Percentiles rank a stretch among this genome's conserved stretches.
Evolutionary conservation across 2,888 invertebrate species (phyloP).

Genomic region (Dione juno): DNA sequence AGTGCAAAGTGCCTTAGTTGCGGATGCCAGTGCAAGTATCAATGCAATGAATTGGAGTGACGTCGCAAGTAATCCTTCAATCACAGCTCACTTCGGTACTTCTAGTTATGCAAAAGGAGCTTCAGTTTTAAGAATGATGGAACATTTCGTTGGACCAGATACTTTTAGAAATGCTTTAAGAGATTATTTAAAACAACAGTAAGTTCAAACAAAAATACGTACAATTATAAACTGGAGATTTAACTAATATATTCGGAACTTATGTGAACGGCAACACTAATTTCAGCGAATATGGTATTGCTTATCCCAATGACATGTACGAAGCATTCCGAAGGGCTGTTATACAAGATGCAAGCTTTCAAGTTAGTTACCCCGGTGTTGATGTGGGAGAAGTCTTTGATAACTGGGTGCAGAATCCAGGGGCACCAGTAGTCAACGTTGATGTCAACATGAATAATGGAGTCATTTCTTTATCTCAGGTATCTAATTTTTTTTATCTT

Average conservation of each 20-base stretch:
- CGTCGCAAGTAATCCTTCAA: conserved; percentile 79
- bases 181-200: conserved; percentile 83
- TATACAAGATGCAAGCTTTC: conserved; percentile 59
- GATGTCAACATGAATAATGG: conserved; percentile 64
- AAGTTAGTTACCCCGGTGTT: conserved; percentile 53
- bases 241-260: not conserved
- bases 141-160: conserved; percentile 82
- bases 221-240: not conserved
- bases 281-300: conserved; percentile 66
- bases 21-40: conserved; percentile 78
- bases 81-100: conserved; percentile 85
- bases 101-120: conserved; percentile 89
- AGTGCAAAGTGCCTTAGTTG: conserved; percentile 85
- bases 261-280: not conserved
- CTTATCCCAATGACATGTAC: conserved; percentile 68
- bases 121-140: conserved; percentile 86
- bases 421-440: conserved; percentile 84
- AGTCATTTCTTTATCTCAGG: conserved; percentile 68
- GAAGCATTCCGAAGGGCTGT: conserved; percentile 63
- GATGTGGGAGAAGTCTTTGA: conserved; percentile 78
- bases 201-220: conserved; percentile 51
- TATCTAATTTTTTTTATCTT: conserved; percentile 45
- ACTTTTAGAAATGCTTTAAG: conserved; percentile 83
- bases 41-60: conserved; percentile 79
- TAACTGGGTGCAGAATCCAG: conserved; percentile 85